Base-by-base conservation (phyloP, 1,140 invertebrate species). In the Pogonognathellus flavescens region DNA sequence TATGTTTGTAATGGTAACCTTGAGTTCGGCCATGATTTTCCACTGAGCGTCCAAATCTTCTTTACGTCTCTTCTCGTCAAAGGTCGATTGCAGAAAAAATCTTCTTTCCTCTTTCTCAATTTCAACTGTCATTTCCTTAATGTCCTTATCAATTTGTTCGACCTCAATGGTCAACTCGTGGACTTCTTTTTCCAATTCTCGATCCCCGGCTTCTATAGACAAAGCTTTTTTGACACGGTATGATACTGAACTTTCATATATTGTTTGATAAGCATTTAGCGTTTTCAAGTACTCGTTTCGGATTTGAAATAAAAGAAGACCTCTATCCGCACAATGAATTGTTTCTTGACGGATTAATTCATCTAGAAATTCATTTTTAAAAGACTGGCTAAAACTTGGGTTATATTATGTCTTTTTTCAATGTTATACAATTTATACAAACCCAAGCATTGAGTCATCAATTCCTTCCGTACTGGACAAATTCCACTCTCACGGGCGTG, bases 401-500 rank as follows among this genome's bases (percentile, higher is more conserved):
- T n/a, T n/a, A n/a, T n/a, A n/a, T n/a, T n/a, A n/a, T n/a, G n/a
- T n/a, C n/a, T n/a, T n/a, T n/a, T n/a, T n/a, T n/a, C n/a, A n/a
- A n/a, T n/a, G n/a, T n/a, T n/a, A n/a, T n/a, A n/a, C n/a, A n/a
- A n/a, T n/a, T n/a, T n/a, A n/a, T n/a, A n/a, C n/a, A 11, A 22
- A 70, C 62, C 62, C 6, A 76, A 76, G 16, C 70, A 76, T 50
- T 76, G 70, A 0, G 70, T 76, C 70, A 76, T 76, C n/a, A 76
- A 49, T 76, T 76, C 70, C 0, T 31, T 25, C 16, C 70, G 25
- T 1, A 76, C 70, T 9, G 70, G 70, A 76, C 70, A 76, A 31
- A 76, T 76, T 50, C 70, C 70, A 76, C 70, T 76, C 16, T 76
- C 70, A n/a, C 70, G 70, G 18, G 70, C 70, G 41, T 76, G 70